phyloP scores from a whole-genome alignment of 2,797 vertebrate species.

The Caiman crocodilus region DNA sequence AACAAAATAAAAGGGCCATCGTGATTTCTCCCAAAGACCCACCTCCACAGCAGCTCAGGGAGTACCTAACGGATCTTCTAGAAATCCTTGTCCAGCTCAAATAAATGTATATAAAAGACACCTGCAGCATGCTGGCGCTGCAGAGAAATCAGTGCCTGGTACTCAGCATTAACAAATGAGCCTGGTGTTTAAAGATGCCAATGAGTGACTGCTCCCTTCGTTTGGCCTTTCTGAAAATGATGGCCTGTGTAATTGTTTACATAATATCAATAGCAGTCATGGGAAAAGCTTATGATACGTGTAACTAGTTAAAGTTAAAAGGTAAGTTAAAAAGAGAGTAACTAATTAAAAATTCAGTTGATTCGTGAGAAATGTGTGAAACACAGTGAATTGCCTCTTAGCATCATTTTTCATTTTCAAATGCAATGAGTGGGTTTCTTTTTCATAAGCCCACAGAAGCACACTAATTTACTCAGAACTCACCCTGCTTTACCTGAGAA shows the following conservation, averaged over 20 bases:
- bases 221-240: background rate
- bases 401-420: too few relatives aligned
- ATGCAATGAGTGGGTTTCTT: too few relatives aligned
- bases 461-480: too few relatives aligned
- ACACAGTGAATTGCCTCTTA: too few relatives aligned
- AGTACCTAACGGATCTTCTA: background rate
- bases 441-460: too few relatives aligned
- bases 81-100: background rate
- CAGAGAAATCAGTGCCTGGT: background rate
- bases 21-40: constrained; percentile 63
- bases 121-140: accelerated
- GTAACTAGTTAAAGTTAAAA: too few relatives aligned
- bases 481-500: too few relatives aligned
- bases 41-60: constrained; percentile 26
- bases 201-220: background rate
- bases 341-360: too few relatives aligned
- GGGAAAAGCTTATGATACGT: too few relatives aligned
- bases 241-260: background rate
- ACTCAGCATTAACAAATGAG: background rate
- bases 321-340: too few relatives aligned
- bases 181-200: background rate
- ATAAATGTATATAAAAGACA: background rate
- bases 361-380: too few relatives aligned
- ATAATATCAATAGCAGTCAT: too few relatives aligned
- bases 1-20: background rate